Evolutionary conservation across 92 coral and sea anemone genomes (phyloP), one percentile per base, ranked within the genome.

Genomic region (Palythoa grandiflora): DNA sequence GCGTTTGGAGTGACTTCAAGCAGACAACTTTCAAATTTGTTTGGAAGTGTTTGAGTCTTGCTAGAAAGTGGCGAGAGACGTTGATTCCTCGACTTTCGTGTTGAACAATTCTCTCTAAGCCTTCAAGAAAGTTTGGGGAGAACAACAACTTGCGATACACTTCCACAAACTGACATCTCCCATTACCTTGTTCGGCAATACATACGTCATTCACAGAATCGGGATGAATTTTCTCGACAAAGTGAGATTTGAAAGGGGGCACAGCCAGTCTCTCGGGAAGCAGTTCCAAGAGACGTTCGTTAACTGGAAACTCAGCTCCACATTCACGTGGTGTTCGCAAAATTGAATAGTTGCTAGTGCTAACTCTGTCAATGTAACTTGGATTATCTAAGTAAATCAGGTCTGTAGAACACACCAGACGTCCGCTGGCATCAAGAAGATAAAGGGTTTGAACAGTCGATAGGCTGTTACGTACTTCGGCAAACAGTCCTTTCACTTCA

Each of bases 221-320:
- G 1, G 94, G 93, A 51, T 90, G 93, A 57, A 96, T 80, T 55
- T 91, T 91, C 75, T 96, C 97, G n/a, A 17, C 60, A 2, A 96
- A 86, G 1, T 87, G 61, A 0, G 89, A 85, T 71, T 89, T n/a
- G 71, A 96, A 72, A 19, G 77, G 75, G 19, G 80, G 63, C 2
- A 91, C 93, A 40, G 84, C 76, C 78, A 96, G 10, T 66, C 70
- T 87, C 6, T 39, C 71, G 13, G 98, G 98, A 36, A 96, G 88
- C 53, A 87, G 81, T 5, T 84, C 71, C 20, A 81, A 5, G 6
- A 81, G 75, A 81, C 28, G 44, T 47, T 47, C 48, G 15, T 81
- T 39, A 0, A 13, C 1, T 16, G 3, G 60, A 40, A 1, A 0
- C 0, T 0, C 9, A 1, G 9, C 37, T 21, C 86, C 86, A 66